These are phyloP conservation scores for Hemithea aestivaria DNA, from an alignment of 2,888 invertebrate genomes.

Conservation along the genomic window DNA sequence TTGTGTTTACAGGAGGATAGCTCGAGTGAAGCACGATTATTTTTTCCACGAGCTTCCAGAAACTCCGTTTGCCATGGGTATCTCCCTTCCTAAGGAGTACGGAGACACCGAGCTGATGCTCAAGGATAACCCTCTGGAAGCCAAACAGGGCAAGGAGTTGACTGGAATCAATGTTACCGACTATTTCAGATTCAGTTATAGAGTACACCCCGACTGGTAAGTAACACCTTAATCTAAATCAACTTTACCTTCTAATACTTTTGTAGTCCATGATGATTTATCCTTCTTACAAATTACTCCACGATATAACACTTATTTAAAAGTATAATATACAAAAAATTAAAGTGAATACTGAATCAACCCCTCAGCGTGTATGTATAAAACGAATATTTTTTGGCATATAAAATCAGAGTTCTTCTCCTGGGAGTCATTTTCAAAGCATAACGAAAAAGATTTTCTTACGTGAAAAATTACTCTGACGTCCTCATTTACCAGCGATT, in stretches of 20 bases:
- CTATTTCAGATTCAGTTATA: constrained; percentile 87
- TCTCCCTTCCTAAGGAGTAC: constrained; percentile 89
- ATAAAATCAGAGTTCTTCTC: too few relatives aligned
- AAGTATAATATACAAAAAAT: too few relatives aligned
- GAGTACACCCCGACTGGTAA: constrained; percentile 92
- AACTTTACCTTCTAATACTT: neutral
- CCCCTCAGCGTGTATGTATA: too few relatives aligned
- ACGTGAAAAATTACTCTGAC: too few relatives aligned
- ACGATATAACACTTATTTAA: too few relatives aligned
- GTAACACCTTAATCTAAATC: constrained; percentile 9
- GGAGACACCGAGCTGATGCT: constrained; percentile 88
- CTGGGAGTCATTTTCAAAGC: too few relatives aligned
- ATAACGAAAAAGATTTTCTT: too few relatives aligned
- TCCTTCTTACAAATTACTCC: too few relatives aligned
- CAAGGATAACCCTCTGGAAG: constrained; percentile 86
- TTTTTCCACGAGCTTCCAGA: constrained; percentile 89
- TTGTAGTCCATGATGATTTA: too few relatives aligned
- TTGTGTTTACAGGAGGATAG: constrained; percentile 80
- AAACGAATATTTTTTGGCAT: too few relatives aligned
- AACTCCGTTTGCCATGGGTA: constrained; percentile 92
- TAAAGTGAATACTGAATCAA: too few relatives aligned
- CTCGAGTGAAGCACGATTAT: constrained; percentile 88
- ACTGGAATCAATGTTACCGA: constrained; percentile 84
- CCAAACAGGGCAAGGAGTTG: constrained; percentile 81
- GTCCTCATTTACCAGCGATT: too few relatives aligned